Evolutionary conservation across 2,113 vertebrate genomes (phyloP), one percentile per base, ranked within the genome.

Genomic region (Chaetura pelagica): DNA sequence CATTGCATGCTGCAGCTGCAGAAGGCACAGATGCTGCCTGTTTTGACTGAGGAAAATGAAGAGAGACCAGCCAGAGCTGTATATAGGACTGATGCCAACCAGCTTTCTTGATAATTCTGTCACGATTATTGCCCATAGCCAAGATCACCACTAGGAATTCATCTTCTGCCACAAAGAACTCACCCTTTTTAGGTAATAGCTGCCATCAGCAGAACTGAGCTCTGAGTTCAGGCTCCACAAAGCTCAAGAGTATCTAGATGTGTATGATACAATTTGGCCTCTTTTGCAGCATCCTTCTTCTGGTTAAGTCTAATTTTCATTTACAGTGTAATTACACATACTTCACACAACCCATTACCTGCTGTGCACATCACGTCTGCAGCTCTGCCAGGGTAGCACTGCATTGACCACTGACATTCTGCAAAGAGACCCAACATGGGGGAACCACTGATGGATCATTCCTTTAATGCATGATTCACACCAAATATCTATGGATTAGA

Each of bases 291-390:
- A 66, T 78, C 26, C 17, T 66, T 59, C 44, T 44, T 18, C 30
- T 52, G 35, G 6, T 40, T 51, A 64, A 69, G 58, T 13, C 35
- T 30, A 19, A 34, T 59, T 55, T 80, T 75, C 76, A 29, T 49
- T 54, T 72, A 3, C 26, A 12, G 38, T 46, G 12, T 58, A 75
- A 27, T 75, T 73, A 22, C 3, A n/a, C 9, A 4, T 23, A 32
- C 61, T 49, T 67, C 34, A 42, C 32, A 71, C 46, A 85, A 23
- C 3, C 69, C 5, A 2, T n/a, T 58, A 63, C 52, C 81, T 87
- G 54, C 30, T 0, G 0, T 12, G 42, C 22, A 18, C 1, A 0
- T 46, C 23, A 18, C 57, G 24, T 12, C 71, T 55, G 29, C 48
- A 86, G 69, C 75, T 57, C 40, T 63, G 38, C 52, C 88, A 74